Conservation (phyloP, 1,140 invertebrate species). For the Drosophila tristis region DNA sequence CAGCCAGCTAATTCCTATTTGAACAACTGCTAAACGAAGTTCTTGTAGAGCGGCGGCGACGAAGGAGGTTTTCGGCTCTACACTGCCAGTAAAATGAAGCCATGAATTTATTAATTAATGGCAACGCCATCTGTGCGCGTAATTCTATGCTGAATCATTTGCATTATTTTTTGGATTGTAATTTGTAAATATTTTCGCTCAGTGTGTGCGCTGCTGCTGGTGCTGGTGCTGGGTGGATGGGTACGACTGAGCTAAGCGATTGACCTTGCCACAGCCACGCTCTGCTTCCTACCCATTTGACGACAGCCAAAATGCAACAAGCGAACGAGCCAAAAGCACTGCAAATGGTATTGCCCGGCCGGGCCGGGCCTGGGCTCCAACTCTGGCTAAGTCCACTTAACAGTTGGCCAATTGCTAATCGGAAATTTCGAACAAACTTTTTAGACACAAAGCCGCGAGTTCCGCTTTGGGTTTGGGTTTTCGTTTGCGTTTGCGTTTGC, state of each 20-base stretch:
- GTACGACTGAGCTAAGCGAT: slow-evolving; percentile 17
- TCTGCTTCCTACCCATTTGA: slow-evolving; percentile 67
- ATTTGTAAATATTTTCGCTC: too few species aligned
- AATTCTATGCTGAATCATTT: too few species aligned
- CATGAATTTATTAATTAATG: too few species aligned
- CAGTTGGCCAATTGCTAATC: slow-evolving; percentile 14
- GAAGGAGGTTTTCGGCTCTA: too few species aligned
- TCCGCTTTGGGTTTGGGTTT: slow-evolving; percentile 16
- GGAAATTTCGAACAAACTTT: slow-evolving; percentile 8
- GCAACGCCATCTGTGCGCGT: too few species aligned
- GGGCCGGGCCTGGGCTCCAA: too few species aligned
- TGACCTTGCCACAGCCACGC: slow-evolving; percentile 66
- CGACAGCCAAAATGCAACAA: slow-evolving; percentile 46
- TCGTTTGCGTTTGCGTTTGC: not conserved
- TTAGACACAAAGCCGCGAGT: slow-evolving; percentile 13
- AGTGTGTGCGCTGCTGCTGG: not conserved
- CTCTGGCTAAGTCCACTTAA: slow-evolving; percentile 8
- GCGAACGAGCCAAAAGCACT: too few species aligned
- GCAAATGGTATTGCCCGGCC: too few species aligned
- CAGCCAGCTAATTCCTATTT: slow-evolving; percentile 23
- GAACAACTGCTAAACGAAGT: slow-evolving; percentile 58
- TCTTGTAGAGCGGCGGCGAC: slow-evolving; percentile 17
- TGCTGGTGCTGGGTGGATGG: slow-evolving; percentile 24
- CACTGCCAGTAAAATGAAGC: too few species aligned
- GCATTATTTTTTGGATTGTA: too few species aligned